Evolutionary conservation across 92 coral and sea anemone species (phyloP).

Genomic region (Siderastrea radians): DNA sequence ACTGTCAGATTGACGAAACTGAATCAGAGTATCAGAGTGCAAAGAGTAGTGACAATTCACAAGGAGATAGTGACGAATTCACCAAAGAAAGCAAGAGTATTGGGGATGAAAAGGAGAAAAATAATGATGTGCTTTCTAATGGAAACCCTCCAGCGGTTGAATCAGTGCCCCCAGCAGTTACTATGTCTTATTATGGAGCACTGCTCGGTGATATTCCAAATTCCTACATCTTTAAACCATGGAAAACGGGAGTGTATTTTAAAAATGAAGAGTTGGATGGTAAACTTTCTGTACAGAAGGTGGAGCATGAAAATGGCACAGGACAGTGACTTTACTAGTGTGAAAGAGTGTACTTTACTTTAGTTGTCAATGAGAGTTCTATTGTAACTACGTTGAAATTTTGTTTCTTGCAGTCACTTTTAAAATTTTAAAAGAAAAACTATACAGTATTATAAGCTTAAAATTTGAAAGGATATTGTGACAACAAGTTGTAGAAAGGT

Average conservation of each 20-base stretch:
- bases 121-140: background rate
- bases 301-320: background rate
- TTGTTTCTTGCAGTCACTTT: too few relatives aligned
- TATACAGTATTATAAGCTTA: too few relatives aligned
- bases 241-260: constrained; percentile 79
- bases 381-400: too few relatives aligned
- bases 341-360: too few relatives aligned
- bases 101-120: background rate
- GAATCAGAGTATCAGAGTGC: constrained; percentile 11
- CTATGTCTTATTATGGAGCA: constrained; percentile 44
- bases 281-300: background rate
- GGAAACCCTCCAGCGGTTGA: background rate
- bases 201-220: constrained; percentile 57
- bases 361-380: background rate
- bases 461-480: too few relatives aligned
- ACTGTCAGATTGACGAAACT: background rate
- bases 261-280: constrained; percentile 11
- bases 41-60: constrained; percentile 1
- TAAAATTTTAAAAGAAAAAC: too few relatives aligned
- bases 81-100: background rate
- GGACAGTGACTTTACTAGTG: background rate
- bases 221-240: constrained; percentile 75
- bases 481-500: too few relatives aligned
- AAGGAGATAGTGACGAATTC: background rate
- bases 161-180: constrained; percentile 5